Percentiles rank a stretch among this genome's conserved stretches.
Evolutionary conservation across 2,113 vertebrate species (phyloP).

Genomic region (Acrocephalus arundinaceus): DNA sequence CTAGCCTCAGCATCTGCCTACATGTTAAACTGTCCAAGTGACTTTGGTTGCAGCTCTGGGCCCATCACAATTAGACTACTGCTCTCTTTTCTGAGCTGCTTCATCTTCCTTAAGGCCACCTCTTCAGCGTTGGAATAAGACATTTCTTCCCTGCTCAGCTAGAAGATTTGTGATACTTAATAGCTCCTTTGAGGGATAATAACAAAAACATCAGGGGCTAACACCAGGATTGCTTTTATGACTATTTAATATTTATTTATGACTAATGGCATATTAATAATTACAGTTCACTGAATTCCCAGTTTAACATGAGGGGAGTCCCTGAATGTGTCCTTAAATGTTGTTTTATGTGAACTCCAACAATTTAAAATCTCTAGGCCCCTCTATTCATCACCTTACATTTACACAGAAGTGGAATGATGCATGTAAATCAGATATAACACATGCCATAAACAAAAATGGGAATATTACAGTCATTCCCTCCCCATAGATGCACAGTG

Average conservation of each 20-base stretch:
- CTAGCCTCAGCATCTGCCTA: background rate
- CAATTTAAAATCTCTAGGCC: background rate
- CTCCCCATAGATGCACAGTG: background rate
- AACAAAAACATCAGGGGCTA: background rate
- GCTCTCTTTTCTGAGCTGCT: background rate
- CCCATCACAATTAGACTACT: background rate
- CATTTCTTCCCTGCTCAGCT: background rate
- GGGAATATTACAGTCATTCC: background rate
- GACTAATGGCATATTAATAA: background rate
- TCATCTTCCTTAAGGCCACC: background rate
- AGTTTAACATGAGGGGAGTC: background rate
- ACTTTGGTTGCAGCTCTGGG: background rate
- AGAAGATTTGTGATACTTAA: background rate
- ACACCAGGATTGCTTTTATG: background rate
- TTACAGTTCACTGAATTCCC: background rate
- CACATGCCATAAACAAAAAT: background rate
- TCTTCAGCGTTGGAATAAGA: background rate
- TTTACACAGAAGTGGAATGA: background rate
- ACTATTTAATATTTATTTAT: constrained; percentile 1
- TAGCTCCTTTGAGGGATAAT: background rate
- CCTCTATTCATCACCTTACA: background rate
- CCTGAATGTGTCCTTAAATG: background rate
- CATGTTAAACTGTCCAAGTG: background rate
- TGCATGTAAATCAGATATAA: background rate
- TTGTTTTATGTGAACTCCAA: background rate